Percentiles rank a stretch among this genome's conserved stretches.
Conservation (phyloP, 1,140 invertebrate genomes). For the Coptotermes formosanus region DNA sequence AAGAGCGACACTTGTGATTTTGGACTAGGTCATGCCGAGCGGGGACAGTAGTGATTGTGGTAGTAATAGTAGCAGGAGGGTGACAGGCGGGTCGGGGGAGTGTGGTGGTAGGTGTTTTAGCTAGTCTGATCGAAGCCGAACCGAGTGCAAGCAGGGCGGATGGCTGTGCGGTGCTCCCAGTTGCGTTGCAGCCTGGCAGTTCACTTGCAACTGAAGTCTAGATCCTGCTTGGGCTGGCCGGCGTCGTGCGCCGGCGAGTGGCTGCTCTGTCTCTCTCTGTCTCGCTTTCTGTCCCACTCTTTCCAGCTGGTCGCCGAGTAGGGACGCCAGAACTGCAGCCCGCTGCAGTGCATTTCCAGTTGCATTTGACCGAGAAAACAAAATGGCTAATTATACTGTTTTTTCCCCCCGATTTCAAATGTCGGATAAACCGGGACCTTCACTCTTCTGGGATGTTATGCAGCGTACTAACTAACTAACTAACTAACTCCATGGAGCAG, state of each 20-base stretch:
- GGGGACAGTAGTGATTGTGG: background rate
- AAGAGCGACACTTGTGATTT: background rate
- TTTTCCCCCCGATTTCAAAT: too few relatives aligned
- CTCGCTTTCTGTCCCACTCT: background rate
- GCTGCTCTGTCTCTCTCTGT: background rate
- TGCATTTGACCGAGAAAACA: background rate
- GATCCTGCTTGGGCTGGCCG: background rate
- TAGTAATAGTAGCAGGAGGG: background rate
- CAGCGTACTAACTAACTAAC: too few relatives aligned
- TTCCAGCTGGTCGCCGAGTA: background rate
- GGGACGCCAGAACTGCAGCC: background rate
- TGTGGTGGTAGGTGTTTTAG: background rate
- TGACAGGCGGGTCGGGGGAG: background rate
- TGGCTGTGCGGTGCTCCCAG: background rate
- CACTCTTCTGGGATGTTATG: too few relatives aligned
- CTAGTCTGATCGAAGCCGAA: background rate
- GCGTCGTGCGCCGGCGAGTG: background rate
- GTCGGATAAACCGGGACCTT: too few relatives aligned
- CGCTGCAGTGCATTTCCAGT: background rate
- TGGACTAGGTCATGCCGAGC: background rate
- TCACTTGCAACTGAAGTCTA: constrained; percentile 8
- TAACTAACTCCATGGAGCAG: too few relatives aligned
- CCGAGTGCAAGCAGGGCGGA: background rate
- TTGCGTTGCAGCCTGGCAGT: background rate
- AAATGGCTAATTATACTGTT: background rate